phyloP scores from a whole-genome alignment of 2,113 vertebrate genomes.

The Oncorhynchus keta region DNA sequence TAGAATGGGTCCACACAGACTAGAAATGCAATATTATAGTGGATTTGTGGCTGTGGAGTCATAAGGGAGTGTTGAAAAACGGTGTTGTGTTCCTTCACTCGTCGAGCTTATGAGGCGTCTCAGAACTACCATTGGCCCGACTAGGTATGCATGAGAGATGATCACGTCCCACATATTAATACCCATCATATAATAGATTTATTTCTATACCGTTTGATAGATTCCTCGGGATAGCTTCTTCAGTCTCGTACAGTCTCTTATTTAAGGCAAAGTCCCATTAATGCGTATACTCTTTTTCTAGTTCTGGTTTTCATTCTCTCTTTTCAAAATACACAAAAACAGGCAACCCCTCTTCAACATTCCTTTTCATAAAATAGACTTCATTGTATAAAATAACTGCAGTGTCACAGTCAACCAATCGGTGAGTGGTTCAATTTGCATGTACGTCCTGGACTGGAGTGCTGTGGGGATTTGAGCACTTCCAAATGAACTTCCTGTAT shows the following conservation, averaged over 20 bases:
- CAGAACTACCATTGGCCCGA: constrained; percentile 74
- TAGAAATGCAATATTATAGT: constrained; percentile 22
- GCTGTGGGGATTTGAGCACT: background rate
- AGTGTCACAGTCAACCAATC: constrained; percentile 71
- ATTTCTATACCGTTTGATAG: constrained; percentile 59
- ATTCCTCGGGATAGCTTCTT: constrained; percentile 81
- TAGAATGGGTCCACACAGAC: constrained; percentile 15
- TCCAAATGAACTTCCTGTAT: constrained; percentile 52
- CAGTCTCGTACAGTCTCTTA: constrained; percentile 86
- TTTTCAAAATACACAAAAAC: constrained; percentile 64
- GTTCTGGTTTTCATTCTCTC: constrained; percentile 70
- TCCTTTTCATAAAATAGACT: constrained; percentile 73
- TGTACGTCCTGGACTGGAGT: constrained; percentile 47
- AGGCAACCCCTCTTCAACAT: constrained; percentile 81
- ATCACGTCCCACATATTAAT: constrained; percentile 71
- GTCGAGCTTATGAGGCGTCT: constrained; percentile 1
- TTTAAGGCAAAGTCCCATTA: constrained; percentile 95
- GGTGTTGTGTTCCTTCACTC: constrained; percentile 3
- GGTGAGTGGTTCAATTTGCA: constrained; percentile 43
- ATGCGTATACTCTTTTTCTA: constrained; percentile 68
- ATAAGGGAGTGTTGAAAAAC: constrained; percentile 2
- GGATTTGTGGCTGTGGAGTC: constrained; percentile 4
- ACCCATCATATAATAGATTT: constrained; percentile 66
- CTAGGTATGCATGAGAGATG: constrained; percentile 80
- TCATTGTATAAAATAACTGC: constrained; percentile 60